Percentiles rank a stretch among this genome's conserved stretches.
Evolutionary conservation across 2,113 vertebrate species (phyloP).

Genomic region (Aegotheles bennettii): DNA sequence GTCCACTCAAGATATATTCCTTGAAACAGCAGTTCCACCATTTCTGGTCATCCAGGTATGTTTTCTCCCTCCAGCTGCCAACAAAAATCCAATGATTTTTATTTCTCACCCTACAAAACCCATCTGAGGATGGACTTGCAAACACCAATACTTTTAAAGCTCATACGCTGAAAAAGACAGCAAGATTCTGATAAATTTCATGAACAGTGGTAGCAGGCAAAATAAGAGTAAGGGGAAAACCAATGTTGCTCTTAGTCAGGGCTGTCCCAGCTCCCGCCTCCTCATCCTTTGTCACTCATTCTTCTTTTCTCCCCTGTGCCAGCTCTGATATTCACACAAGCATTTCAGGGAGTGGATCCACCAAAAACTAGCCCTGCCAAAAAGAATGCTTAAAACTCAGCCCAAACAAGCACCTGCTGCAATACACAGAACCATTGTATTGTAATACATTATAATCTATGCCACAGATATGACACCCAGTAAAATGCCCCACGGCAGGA

Average conservation of each 20-base stretch:
- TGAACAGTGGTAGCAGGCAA: not conserved
- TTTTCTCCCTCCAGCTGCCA: not conserved
- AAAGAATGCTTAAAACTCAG: not conserved
- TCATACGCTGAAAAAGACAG: not conserved
- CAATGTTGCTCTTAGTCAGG: accelerated
- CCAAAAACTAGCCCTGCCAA: not conserved
- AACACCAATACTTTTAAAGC: not conserved
- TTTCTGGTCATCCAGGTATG: not conserved
- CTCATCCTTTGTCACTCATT: not conserved
- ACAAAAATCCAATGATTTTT: no score
- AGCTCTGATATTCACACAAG: not conserved
- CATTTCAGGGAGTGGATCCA: not conserved
- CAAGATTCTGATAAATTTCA: not conserved
- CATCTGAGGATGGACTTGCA: not conserved
- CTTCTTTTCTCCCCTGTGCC: not conserved
- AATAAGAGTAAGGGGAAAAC: not conserved
- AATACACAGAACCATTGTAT: not conserved
- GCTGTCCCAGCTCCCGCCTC: not conserved
- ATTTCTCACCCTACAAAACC: not conserved
- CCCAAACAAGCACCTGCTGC: not conserved
- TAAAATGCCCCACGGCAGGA: not conserved
- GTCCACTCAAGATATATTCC: not conserved
- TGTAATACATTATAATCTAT: not conserved
- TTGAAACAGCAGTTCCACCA: not conserved
- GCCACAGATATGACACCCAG: not conserved